phyloP scores from a whole-genome alignment of 2,888 invertebrate genomes.

The Mythimna vitellina region DNA sequence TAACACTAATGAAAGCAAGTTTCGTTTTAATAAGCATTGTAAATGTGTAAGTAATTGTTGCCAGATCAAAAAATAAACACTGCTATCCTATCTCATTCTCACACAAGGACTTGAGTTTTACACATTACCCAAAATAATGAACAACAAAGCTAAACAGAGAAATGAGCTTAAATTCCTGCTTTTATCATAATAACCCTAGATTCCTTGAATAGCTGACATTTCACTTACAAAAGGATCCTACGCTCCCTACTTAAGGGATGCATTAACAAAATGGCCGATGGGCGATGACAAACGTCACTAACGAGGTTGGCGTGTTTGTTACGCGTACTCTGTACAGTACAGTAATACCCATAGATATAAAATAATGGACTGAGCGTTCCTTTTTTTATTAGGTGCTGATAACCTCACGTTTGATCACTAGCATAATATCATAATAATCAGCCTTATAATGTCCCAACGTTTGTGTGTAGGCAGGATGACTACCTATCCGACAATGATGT shows the following conservation, averaged over 20 bases:
- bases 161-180: conserved; percentile 52
- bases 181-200: conserved; percentile 57
- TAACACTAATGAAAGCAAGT: too few relatives aligned
- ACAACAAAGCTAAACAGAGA: conserved; percentile 34
- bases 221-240: conserved; percentile 61
- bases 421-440: too few relatives aligned
- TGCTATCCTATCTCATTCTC: too few relatives aligned
- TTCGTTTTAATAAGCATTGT: too few relatives aligned
- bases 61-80: too few relatives aligned
- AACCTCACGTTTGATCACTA: too few relatives aligned
- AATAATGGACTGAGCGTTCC: neutral
- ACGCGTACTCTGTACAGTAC: conserved; percentile 38
- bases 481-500: too few relatives aligned
- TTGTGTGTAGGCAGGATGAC: too few relatives aligned
- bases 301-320: conserved; percentile 62
- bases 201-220: conserved; percentile 66
- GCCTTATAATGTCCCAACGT: too few relatives aligned
- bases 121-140: conserved; percentile 4
- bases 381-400: too few relatives aligned
- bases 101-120: neutral
- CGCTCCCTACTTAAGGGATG: conserved; percentile 70
- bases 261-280: conserved; percentile 76
- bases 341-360: neutral
- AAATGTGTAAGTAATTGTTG: too few relatives aligned
- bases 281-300: conserved; percentile 67